Evolutionary conservation across 2,888 invertebrate species (phyloP).

Genomic region (Nebria brevicollis): DNA sequence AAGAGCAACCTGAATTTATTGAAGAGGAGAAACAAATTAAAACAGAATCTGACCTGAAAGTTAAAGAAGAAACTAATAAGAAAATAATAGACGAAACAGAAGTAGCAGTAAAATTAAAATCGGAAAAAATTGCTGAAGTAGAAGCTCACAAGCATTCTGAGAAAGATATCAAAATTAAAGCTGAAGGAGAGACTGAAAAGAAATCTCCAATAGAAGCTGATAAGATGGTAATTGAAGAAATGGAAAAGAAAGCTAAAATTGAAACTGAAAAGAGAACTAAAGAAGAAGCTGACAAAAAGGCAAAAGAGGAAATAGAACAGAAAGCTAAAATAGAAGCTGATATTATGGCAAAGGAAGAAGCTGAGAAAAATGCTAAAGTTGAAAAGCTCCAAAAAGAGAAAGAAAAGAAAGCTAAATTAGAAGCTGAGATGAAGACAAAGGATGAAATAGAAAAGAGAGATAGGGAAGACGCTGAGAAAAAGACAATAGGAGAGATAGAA

Average conservation of each 20-base stretch:
- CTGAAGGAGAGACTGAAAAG: constrained; percentile 51
- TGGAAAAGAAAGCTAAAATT: constrained; percentile 50
- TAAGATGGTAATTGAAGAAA: constrained; percentile 56
- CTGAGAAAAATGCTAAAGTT: constrained; percentile 52
- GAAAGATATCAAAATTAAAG: constrained; percentile 55
- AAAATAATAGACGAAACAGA: constrained; percentile 35
- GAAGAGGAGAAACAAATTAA: neutral
- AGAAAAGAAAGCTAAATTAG: constrained; percentile 49
- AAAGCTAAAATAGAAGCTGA: constrained; percentile 53
- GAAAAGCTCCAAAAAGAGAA: constrained; percentile 33
- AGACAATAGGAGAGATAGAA: too few species aligned
- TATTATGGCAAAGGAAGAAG: constrained; percentile 53
- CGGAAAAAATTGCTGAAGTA: constrained; percentile 37
- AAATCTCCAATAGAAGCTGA: constrained; percentile 48
- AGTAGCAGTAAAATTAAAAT: constrained; percentile 37
- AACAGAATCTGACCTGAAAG: constrained; percentile 24
- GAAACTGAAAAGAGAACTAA: constrained; percentile 55
- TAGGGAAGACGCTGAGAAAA: too few species aligned
- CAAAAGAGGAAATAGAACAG: constrained; percentile 55
- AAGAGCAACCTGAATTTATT: constrained; percentile 36
- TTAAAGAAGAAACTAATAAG: constrained; percentile 40
- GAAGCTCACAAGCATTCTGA: constrained; percentile 51
- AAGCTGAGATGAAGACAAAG: too few species aligned
- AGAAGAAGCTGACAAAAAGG: constrained; percentile 56
- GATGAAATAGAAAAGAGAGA: too few species aligned